phyloP scores from a whole-genome alignment of 2,797 vertebrate species.

The Catostomus latipinnis region DNA sequence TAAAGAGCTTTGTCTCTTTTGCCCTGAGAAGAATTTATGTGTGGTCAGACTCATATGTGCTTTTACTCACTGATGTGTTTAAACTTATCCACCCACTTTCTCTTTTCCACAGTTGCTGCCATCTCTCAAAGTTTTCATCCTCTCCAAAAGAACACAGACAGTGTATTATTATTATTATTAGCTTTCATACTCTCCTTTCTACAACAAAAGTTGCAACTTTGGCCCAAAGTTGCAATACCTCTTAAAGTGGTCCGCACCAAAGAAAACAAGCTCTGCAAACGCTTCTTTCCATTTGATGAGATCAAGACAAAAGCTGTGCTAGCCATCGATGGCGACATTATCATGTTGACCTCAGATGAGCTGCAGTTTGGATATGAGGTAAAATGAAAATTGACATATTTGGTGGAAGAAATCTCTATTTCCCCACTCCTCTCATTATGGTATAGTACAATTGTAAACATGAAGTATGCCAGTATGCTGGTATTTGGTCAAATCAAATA shows the following conservation, averaged over 20 bases:
- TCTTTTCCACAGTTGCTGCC: constrained; percentile 65
- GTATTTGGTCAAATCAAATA: too few relatives aligned
- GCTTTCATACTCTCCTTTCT: constrained; percentile 27
- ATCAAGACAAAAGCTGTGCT: constrained; percentile 96
- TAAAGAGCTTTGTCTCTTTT: constrained; percentile 65
- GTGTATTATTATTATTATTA: constrained; percentile 24
- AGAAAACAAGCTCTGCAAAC: constrained; percentile 97
- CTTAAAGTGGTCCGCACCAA: constrained; percentile 94
- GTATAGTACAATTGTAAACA: neutral
- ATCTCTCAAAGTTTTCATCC: constrained; percentile 47
- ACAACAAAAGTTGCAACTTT: constrained; percentile 83
- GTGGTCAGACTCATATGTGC: constrained; percentile 73
- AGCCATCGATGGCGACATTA: constrained; percentile 98
- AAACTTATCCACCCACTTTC: constrained; percentile 47
- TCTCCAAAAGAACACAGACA: constrained; percentile 3
- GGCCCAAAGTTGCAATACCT: constrained; percentile 95
- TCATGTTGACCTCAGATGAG: constrained; percentile 97
- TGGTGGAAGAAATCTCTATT: neutral
- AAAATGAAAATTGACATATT: constrained; percentile 28
- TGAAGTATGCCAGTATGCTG: neutral
- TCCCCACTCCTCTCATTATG: neutral
- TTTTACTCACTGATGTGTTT: constrained; percentile 69
- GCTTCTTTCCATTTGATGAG: constrained; percentile 97
- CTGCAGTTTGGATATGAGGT: constrained; percentile 99
- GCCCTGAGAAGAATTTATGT: constrained; percentile 67